Percentiles rank a stretch among this genome's conserved stretches.
Conservation (phyloP, 2,888 invertebrate genomes). For the Trichopoda pennipes region DNA sequence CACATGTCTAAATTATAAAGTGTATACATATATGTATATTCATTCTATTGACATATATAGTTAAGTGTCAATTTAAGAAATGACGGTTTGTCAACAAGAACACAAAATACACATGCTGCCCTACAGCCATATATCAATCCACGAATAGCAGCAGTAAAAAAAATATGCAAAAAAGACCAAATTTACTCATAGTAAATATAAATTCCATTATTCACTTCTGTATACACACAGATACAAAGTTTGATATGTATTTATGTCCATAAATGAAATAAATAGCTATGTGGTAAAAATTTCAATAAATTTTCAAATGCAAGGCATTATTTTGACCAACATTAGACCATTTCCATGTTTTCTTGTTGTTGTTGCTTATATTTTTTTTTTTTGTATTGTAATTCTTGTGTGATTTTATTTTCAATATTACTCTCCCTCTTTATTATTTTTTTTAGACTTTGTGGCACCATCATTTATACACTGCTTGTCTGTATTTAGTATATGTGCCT, state of each 20-base stretch:
- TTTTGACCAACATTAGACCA: slow-evolving; percentile 64
- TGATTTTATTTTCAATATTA: slow-evolving; percentile 42
- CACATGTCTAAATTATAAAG: not conserved
- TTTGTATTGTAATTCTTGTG: not conserved
- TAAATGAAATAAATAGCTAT: slow-evolving; percentile 65
- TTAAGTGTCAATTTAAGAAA: slow-evolving; percentile 66
- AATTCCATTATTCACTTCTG: slow-evolving; percentile 26
- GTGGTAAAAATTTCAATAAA: slow-evolving; percentile 68
- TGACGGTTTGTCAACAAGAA: slow-evolving; percentile 62
- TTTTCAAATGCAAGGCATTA: slow-evolving; percentile 65
- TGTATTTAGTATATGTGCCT: slow-evolving; percentile 48
- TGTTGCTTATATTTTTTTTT: slow-evolving; percentile 20
- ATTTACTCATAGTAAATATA: slow-evolving; percentile 16
- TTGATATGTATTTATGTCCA: slow-evolving; percentile 12
- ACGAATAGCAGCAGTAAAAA: not conserved
- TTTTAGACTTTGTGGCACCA: slow-evolving; percentile 5
- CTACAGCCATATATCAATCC: slow-evolving; percentile 36
- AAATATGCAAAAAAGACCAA: slow-evolving; percentile 16
- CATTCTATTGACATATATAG: slow-evolving; percentile 65
- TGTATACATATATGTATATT: slow-evolving; percentile 40
- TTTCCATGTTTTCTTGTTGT: slow-evolving; percentile 42
- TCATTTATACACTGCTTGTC: slow-evolving; percentile 8
- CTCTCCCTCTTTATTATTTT: slow-evolving; percentile 21
- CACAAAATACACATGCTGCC: slow-evolving; percentile 40
- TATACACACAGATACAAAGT: not conserved